These are phyloP conservation scores for Sakesphorus luctuosus DNA, from an alignment of 2,113 vertebrate genomes.

Conservation along the genomic window DNA sequence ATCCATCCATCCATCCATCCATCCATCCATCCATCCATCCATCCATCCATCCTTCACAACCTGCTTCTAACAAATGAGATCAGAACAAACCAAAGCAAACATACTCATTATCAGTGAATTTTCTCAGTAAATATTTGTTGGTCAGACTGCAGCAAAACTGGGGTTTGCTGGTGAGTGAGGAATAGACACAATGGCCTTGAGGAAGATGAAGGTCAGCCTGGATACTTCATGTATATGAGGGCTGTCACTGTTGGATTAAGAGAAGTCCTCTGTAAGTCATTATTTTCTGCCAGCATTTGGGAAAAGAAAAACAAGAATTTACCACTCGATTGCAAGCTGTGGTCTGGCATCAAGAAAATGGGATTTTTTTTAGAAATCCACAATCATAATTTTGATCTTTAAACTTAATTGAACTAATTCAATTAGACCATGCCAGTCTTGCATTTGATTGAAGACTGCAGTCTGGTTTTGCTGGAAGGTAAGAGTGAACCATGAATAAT, in stretches of 20 bases:
- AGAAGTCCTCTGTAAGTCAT: background rate
- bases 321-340: background rate
- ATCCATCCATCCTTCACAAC: background rate
- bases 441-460: background rate
- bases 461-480: background rate
- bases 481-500: background rate
- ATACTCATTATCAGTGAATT: background rate
- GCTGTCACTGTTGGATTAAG: background rate
- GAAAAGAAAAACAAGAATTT: background rate
- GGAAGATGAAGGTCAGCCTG: background rate
- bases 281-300: background rate
- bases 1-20: background rate
- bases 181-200: accelerated
- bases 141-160: background rate
- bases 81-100: background rate
- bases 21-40: background rate
- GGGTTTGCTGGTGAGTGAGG: background rate
- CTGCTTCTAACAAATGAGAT: background rate
- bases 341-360: accelerated
- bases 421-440: background rate
- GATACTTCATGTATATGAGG: accelerated
- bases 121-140: background rate
- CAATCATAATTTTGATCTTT: background rate
- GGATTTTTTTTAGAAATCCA: background rate
- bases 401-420: background rate